Percentiles rank a stretch among this genome's conserved stretches.
These are phyloP conservation scores for Indicator maculatus DNA, from an alignment of 2,113 vertebrate genomes.

Conservation along the genomic window DNA sequence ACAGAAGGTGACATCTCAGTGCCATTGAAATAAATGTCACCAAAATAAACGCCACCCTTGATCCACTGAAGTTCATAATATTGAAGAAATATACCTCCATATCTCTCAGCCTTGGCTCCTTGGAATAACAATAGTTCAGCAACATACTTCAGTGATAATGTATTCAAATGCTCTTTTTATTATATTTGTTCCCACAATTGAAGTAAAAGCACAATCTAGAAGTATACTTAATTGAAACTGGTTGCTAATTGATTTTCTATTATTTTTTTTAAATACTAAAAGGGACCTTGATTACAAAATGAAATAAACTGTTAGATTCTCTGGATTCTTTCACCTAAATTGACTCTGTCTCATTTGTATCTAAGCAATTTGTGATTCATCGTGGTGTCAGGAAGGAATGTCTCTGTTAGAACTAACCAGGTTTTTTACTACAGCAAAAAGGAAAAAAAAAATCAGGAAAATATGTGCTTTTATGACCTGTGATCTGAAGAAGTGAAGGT, in stretches of 20 bases:
- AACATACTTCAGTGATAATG: not conserved
- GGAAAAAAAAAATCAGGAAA: not conserved
- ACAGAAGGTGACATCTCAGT: not conserved
- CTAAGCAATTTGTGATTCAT: not conserved
- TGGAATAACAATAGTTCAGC: not conserved
- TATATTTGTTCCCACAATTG: not conserved
- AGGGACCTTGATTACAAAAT: not conserved
- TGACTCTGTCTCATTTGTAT: not conserved
- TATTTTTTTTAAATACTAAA: not conserved
- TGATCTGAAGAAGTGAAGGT: not conserved
- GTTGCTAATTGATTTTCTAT: not conserved
- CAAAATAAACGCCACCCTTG: not conserved
- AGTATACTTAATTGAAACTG: not conserved
- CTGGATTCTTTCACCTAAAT: not conserved
- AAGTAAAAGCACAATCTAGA: not conserved
- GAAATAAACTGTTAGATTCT: not conserved
- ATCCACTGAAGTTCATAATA: not conserved
- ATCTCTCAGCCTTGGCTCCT: not conserved
- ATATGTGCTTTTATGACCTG: not conserved
- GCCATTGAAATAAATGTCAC: slow-evolving; percentile 3
- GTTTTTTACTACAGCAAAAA: not conserved
- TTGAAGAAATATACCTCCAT: not conserved
- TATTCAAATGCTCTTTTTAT: not conserved
- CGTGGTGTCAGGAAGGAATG: not conserved
- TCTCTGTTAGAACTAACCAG: not conserved